Conservation (phyloP, 2,888 invertebrate genomes). For the Quadroppia sp. region DNA sequence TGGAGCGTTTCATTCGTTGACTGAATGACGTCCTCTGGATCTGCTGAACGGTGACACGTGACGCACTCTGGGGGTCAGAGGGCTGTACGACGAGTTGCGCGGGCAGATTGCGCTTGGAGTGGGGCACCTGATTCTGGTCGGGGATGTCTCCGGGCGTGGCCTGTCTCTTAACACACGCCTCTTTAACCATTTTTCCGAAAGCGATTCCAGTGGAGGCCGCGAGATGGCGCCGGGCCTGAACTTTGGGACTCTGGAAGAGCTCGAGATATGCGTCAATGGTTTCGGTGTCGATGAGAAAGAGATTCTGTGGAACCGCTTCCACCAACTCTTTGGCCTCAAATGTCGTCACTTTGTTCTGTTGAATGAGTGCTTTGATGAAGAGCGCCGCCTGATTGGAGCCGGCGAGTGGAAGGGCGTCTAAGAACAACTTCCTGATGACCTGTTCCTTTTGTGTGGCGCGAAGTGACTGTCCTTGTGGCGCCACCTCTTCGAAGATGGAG, state of each 20-base stretch:
- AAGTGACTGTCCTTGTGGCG: constrained; percentile 38
- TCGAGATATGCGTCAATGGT: constrained; percentile 52
- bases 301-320: constrained; percentile 49
- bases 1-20: constrained; percentile 29
- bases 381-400: constrained; percentile 52
- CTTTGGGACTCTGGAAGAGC: constrained; percentile 47
- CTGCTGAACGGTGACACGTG: not conserved
- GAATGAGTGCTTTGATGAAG: constrained; percentile 51
- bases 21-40: constrained; percentile 15
- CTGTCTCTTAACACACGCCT: constrained; percentile 50
- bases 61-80: not conserved
- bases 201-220: constrained; percentile 49
- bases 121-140: constrained; percentile 4
- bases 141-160: constrained; percentile 40
- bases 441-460: constrained; percentile 43
- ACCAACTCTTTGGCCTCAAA: constrained; percentile 47
- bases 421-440: constrained; percentile 49
- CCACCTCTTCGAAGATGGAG: constrained; percentile 47
- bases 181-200: constrained; percentile 50
- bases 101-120: constrained; percentile 12
- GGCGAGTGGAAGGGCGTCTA: constrained; percentile 50
- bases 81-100: constrained; percentile 12
- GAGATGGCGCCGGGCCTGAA: constrained; percentile 45
- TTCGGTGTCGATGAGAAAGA: constrained; percentile 50
- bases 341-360: constrained; percentile 48